A percentile compares a stretch with the other conserved stretches of the same genome.
phyloP scores from a whole-genome alignment of 1,140 invertebrate genomes.

The Mizuhopecten yessoensis region DNA sequence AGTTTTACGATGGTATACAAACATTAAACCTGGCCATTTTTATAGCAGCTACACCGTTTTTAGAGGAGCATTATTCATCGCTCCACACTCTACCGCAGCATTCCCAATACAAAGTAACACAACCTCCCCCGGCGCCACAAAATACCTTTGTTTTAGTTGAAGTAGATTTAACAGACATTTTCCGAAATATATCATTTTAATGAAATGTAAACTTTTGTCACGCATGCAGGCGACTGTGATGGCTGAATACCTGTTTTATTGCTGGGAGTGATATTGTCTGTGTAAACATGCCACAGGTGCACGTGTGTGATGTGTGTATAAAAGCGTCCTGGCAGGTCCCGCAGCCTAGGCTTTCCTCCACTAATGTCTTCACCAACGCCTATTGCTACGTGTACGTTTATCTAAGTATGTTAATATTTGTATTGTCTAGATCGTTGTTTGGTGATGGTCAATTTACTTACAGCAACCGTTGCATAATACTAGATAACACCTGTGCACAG shows the following conservation, averaged over 20 bases:
- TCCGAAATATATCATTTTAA: constrained; percentile 40
- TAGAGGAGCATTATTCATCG: not conserved
- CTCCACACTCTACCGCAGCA: not conserved
- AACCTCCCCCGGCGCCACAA: not conserved
- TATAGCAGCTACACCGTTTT: not conserved
- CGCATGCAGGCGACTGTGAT: constrained; percentile 14
- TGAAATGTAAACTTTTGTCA: constrained; percentile 39
- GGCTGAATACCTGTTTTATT: constrained; percentile 8
- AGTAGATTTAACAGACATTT: constrained; percentile 30
- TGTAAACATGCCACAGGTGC: constrained; percentile 15
- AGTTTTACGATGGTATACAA: constrained; percentile 26
- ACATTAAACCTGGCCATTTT: not conserved
- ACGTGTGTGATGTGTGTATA: not conserved
- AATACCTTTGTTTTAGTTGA: constrained; percentile 16
- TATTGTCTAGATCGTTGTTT: not conserved
- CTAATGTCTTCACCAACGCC: not conserved
- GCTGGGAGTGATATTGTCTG: not conserved
- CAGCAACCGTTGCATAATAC: too few relatives aligned
- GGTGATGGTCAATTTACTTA: not conserved
- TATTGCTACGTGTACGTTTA: not conserved
- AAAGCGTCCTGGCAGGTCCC: not conserved
- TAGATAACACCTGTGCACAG: too few relatives aligned
- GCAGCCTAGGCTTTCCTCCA: not conserved
- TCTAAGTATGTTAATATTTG: too few relatives aligned
- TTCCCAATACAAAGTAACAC: not conserved